Base-by-base conservation (phyloP, 2,797 vertebrate species). In the Intellagama lesueurii region DNA sequence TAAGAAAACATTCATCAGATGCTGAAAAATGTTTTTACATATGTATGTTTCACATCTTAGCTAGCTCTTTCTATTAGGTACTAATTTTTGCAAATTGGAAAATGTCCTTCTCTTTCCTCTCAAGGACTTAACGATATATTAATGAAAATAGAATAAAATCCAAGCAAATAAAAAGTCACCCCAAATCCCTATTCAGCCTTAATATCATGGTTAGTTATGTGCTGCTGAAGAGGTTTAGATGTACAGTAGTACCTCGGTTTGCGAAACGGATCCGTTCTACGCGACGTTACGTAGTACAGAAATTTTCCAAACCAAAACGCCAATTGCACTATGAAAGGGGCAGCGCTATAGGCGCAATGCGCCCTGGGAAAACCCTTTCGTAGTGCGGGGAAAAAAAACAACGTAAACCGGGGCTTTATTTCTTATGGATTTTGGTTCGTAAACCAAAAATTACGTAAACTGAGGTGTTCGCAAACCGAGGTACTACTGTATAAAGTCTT, bases 81-180 rank as follows among this genome's bases (percentile, higher is more conserved):
- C 52, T 87, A 72, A 81, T 81, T 72, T 70, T 79, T 81, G 77
- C 47, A 80, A 70, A 89, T n/a, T 73, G 56, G 68, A 80, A 89
- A 72, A 85, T 80, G 35, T 81, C 47, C 66, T 56, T 72, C 22
- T 79, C 60, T 19, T 7, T 60, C 3, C 19, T 72, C 49, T 85
- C 47, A 78, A 85, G 76, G 8, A 80, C 68, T 73, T 12, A 47
- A 64, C 17, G 28, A 9, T 80, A 44, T 79, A 85, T 56, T 44
- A 40, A 56, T 70, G 66, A 35, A 7, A 17, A 80, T n/a, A 40
- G 56, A 83, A 85, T 30, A 85, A 40, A 56, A 69, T 19, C 49
- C 7, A 87, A 81, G 47, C 47, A 87, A 87, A 72, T 70, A 87
- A 87, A 83, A 87, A 86, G 4, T 72, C 32, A 30, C 19, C 28